Base-by-base conservation (phyloP, 1,140 invertebrate genomes). In the Maconellicoccus hirsutus region DNA sequence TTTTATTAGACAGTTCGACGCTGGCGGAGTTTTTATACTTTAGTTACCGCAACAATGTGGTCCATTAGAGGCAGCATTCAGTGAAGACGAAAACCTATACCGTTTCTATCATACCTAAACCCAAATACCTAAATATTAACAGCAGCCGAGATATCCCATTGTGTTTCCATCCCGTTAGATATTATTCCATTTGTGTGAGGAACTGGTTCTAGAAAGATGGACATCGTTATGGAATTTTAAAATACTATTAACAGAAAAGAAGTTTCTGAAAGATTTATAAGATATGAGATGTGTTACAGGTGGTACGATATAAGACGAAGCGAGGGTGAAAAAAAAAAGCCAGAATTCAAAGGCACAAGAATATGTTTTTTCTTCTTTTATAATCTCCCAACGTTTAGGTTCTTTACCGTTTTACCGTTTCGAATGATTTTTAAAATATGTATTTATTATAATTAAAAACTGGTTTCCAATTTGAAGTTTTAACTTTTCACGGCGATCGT, bases 211-310 rank as follows among this genome's bases (percentile, higher is more conserved):
- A 26, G 61, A 66, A 66, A 66, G 61, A 66, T 66, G 61, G 61
- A 66, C 61, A 66, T 66, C 61, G 61, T 66, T 66, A 66, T 66
- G 61, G 61, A 66, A 66, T 66, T 66, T 66, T 66, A 66, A 66
- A 66, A 66, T 66, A 66, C 61, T 66, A 66, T 66, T 66, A 66
- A 66, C 61, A 25, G 61, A 66, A 66, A 23, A 66, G 61, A 66
- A 66, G 25, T 66, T 66, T 66, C 61, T 22, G 61, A 66, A 66
- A 66, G 61, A 66, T 66, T 66, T 66, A 66, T 66, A 25, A 23
- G 61, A 66, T 66, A 66, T 66, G 25, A 66, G 61, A 66, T 25
- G 61, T 66, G 61, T 66, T 66, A 66, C 61, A 66, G 61, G 61
- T 66, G 61, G 61, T 66, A 66, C 61, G 21, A 66, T 66, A 66